Evolutionary conservation across 2,797 vertebrate species (phyloP).

Genomic region (Pseudomugil tenellus): DNA sequence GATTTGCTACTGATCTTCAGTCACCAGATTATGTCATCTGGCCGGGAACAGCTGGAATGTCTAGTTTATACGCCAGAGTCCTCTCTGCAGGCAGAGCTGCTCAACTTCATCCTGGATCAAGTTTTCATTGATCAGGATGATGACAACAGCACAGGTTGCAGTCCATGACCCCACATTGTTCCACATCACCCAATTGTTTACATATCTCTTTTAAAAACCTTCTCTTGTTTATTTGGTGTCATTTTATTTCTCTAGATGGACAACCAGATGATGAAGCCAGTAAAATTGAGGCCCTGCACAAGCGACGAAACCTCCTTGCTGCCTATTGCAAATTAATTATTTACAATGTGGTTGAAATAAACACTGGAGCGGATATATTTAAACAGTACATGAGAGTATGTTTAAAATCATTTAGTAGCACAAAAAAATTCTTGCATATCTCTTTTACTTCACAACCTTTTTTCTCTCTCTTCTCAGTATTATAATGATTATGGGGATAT

Average conservation of each 20-base stretch:
- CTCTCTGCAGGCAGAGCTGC: slow-evolving; percentile 92
- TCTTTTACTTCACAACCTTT: neutral
- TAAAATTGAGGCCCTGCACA: slow-evolving; percentile 98
- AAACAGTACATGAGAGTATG: slow-evolving; percentile 98
- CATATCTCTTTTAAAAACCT: slow-evolving; percentile 5
- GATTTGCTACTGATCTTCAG: slow-evolving; percentile 97
- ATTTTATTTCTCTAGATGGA: slow-evolving; percentile 81
- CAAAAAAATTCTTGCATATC: neutral
- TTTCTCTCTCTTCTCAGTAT: slow-evolving; percentile 81
- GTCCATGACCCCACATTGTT: neutral
- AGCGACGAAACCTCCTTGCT: slow-evolving; percentile 95
- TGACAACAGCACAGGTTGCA: slow-evolving; percentile 87
- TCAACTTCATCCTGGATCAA: slow-evolving; percentile 94
- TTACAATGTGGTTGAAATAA: slow-evolving; percentile 97
- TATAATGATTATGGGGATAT: slow-evolving; percentile 99
- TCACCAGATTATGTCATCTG: slow-evolving; percentile 94
- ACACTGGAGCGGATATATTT: slow-evolving; percentile 96
- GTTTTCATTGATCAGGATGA: slow-evolving; percentile 97
- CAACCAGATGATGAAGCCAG: slow-evolving; percentile 96
- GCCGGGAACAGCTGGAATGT: slow-evolving; percentile 91
- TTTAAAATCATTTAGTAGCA: slow-evolving; percentile 15
- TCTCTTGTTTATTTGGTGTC: neutral
- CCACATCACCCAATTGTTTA: neutral
- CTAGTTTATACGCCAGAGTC: slow-evolving; percentile 92
- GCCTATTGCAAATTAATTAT: slow-evolving; percentile 97